phyloP scores from a whole-genome alignment of 1,140 invertebrate species.

The Drosophila suzukii region DNA sequence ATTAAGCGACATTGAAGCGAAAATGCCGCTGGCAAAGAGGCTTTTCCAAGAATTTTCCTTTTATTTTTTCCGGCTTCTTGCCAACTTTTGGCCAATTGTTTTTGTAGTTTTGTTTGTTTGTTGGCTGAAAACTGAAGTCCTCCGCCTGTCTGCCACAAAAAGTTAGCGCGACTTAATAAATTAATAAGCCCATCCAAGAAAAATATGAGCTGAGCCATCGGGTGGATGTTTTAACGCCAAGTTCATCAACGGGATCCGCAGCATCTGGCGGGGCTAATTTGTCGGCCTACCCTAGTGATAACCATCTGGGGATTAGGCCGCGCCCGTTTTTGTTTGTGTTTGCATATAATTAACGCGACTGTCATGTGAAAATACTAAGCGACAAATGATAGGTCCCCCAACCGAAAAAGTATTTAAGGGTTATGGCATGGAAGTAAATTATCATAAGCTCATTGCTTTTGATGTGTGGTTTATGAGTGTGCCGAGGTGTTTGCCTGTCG shows the following conservation, averaged over 20 bases:
- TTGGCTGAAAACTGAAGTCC: constrained; percentile 63
- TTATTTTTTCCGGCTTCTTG: constrained; percentile 30
- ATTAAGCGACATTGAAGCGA: constrained; percentile 72
- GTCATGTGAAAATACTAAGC: constrained; percentile 35
- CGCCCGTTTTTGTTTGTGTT: constrained; percentile 34
- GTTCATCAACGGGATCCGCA: constrained; percentile 37
- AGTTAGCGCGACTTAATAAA: constrained; percentile 56
- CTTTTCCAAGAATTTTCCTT: constrained; percentile 33
- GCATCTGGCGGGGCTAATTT: constrained; percentile 56
- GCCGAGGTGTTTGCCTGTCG: constrained; percentile 23
- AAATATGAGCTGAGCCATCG: constrained; percentile 48
- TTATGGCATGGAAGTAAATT: constrained; percentile 31
- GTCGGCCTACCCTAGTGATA: constrained; percentile 48
- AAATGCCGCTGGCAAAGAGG: constrained; percentile 58
- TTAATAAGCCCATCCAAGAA: constrained; percentile 58
- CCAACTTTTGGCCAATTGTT: constrained; percentile 58
- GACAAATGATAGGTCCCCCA: constrained; percentile 28
- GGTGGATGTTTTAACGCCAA: not conserved
- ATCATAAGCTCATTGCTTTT: constrained; percentile 38
- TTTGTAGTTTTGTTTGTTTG: constrained; percentile 76
- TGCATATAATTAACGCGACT: constrained; percentile 58
- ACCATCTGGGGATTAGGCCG: constrained; percentile 50
- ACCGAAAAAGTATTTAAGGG: constrained; percentile 30
- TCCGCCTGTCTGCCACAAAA: constrained; percentile 9
- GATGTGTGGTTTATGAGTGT: constrained; percentile 21